Percentiles rank a stretch among this genome's conserved stretches.
phyloP scores from a whole-genome alignment of 2,113 vertebrate genomes.

The Nanorana parkeri region DNA sequence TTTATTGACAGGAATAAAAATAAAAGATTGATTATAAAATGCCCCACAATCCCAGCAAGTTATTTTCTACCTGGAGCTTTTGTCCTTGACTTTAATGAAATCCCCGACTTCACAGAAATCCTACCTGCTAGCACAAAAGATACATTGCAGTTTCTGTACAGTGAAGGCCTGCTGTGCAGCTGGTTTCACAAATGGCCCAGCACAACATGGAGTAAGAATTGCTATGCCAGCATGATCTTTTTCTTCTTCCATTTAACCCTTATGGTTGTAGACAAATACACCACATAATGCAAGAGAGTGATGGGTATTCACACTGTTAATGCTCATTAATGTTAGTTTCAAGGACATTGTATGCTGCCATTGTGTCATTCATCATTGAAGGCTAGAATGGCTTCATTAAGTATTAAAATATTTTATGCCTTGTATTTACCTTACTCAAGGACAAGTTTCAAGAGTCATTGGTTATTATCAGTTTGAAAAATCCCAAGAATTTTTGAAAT shows the following conservation, averaged over 20 bases:
- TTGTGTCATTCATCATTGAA: slow-evolving; percentile 5
- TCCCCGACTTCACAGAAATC: slow-evolving; percentile 16
- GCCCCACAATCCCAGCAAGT: neutral
- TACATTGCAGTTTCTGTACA: slow-evolving; percentile 5
- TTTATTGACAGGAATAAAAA: too few species aligned
- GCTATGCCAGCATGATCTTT: slow-evolving; percentile 14
- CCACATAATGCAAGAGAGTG: neutral
- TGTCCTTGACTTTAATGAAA: slow-evolving; percentile 42
- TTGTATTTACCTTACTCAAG: slow-evolving; percentile 11
- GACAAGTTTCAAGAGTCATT: neutral
- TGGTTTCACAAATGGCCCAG: slow-evolving; percentile 30
- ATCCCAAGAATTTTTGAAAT: too few species aligned
- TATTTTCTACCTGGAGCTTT: slow-evolving; percentile 21
- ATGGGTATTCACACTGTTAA: neutral
- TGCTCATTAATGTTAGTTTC: neutral
- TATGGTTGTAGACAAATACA: slow-evolving; percentile 1
- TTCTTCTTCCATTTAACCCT: slow-evolving; percentile 14
- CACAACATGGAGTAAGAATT: slow-evolving; percentile 35
- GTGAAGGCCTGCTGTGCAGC: slow-evolving; percentile 4
- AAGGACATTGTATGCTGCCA: slow-evolving; percentile 12
- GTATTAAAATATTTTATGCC: slow-evolving; percentile 19
- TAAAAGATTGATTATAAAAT: neutral
- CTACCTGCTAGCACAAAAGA: slow-evolving; percentile 42
- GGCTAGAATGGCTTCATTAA: slow-evolving; percentile 5
- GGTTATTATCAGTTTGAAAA: neutral